Evolutionary conservation across 1,140 invertebrate genomes (phyloP).

Genomic region (Uloborus diversus): DNA sequence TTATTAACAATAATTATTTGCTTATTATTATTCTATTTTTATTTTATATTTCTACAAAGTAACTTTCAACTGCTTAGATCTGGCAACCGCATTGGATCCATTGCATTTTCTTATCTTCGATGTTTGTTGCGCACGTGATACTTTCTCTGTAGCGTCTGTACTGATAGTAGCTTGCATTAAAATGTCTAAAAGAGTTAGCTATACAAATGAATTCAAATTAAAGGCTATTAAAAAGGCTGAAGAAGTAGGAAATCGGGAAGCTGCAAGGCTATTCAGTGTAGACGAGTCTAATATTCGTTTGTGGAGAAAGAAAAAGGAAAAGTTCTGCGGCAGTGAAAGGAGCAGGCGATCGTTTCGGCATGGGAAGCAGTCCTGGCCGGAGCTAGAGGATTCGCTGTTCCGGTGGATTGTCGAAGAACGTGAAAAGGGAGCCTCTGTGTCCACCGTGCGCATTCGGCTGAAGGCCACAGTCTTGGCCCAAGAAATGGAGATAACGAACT

Average conservation of each 20-base stretch:
- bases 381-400: neutral
- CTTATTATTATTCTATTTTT: too few species aligned
- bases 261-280: neutral
- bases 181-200: neutral
- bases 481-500: neutral
- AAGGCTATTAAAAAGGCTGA: slow-evolving; percentile 12
- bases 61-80: too few species aligned
- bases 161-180: too few species aligned
- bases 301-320: slow-evolving; percentile 8
- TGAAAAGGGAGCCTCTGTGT: neutral
- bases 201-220: slow-evolving; percentile 10
- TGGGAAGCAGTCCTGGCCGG: slow-evolving; percentile 3
- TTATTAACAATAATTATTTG: too few species aligned
- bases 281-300: neutral
- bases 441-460: neutral
- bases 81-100: too few species aligned
- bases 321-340: neutral
- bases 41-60: too few species aligned
- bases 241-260: slow-evolving; percentile 10
- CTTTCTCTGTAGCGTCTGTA: too few species aligned
- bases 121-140: too few species aligned
- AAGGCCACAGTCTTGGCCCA: neutral
- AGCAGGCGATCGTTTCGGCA: slow-evolving; percentile 5
- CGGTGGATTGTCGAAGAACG: neutral
- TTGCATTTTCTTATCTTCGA: too few species aligned